Conservation (phyloP, 2,797 vertebrate species). For the Clarias pachynema region DNA sequence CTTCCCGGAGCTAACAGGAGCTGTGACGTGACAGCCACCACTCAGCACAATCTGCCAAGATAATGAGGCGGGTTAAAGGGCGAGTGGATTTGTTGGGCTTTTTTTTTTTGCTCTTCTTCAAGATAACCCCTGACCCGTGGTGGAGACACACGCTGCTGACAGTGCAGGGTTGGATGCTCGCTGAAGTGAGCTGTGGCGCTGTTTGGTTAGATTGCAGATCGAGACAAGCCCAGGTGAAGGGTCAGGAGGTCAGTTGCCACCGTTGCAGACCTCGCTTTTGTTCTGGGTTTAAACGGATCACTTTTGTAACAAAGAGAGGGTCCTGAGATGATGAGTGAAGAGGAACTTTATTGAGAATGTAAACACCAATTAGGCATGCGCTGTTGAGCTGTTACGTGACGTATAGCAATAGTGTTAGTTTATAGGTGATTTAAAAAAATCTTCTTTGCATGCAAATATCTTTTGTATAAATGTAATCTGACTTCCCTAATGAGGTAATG, state of each 20-base stretch:
- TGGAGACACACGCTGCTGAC: slow-evolving; percentile 41
- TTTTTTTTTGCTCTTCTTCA: slow-evolving; percentile 47
- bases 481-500: neutral
- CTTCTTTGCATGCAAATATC: neutral
- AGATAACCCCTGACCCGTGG: slow-evolving; percentile 57
- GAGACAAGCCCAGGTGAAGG: slow-evolving; percentile 49
- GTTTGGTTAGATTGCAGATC: slow-evolving; percentile 46
- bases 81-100: slow-evolving; percentile 52
- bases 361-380: slow-evolving; percentile 2
- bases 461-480: neutral
- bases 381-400: neutral
- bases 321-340: slow-evolving; percentile 22
- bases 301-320: slow-evolving; percentile 13
- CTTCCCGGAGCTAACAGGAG: slow-evolving; percentile 38
- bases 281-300: slow-evolving; percentile 40
- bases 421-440: neutral
- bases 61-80: slow-evolving; percentile 51
- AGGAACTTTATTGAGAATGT: slow-evolving; percentile 2
- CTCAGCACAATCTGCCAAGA: slow-evolving; percentile 36
- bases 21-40: slow-evolving; percentile 31
- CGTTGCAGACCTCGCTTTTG: slow-evolving; percentile 41
- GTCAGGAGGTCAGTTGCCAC: slow-evolving; percentile 46
- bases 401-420: neutral
- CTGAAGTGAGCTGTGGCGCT: slow-evolving; percentile 38
- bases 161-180: slow-evolving; percentile 30